phyloP scores from a whole-genome alignment of 2,113 vertebrate genomes.

The Microcebus griseorufus region DNA sequence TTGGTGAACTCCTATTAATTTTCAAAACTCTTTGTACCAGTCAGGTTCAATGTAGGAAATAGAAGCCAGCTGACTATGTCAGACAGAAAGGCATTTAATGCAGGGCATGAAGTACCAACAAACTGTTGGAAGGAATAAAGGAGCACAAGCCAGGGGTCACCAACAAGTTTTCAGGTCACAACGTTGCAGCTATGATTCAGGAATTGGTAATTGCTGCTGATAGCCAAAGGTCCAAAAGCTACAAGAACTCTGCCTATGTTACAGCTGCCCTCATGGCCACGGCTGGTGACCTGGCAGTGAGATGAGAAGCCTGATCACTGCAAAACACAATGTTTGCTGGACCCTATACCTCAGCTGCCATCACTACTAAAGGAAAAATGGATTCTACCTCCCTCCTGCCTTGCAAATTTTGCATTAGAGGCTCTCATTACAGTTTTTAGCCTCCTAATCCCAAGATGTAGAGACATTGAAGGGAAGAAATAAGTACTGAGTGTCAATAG shows the following conservation, averaged over 20 bases:
- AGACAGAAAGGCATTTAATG: not conserved
- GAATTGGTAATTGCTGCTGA: not conserved
- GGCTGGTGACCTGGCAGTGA: not conserved
- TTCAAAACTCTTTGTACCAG: not conserved
- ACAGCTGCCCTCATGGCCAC: not conserved
- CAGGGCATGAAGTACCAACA: not conserved
- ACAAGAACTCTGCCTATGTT: not conserved
- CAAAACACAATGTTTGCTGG: not conserved
- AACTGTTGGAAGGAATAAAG: not conserved
- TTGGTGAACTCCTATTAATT: not conserved
- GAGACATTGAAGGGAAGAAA: not conserved
- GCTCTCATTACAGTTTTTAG: not conserved
- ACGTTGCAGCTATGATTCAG: not conserved
- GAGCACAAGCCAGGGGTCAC: not conserved
- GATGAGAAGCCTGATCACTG: not conserved
- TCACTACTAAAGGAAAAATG: not conserved
- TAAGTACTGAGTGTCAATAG: not conserved
- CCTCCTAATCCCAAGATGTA: not conserved
- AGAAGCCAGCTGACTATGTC: not conserved
- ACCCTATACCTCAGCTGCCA: not conserved
- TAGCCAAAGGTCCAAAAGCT: not conserved
- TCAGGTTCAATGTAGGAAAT: not conserved
- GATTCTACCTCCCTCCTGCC: not conserved
- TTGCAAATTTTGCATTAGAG: not conserved
- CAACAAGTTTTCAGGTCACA: not conserved